These are phyloP conservation scores for Enteromius argenteus DNA, from an alignment of 2,797 vertebrate species.

Conservation along the genomic window DNA sequence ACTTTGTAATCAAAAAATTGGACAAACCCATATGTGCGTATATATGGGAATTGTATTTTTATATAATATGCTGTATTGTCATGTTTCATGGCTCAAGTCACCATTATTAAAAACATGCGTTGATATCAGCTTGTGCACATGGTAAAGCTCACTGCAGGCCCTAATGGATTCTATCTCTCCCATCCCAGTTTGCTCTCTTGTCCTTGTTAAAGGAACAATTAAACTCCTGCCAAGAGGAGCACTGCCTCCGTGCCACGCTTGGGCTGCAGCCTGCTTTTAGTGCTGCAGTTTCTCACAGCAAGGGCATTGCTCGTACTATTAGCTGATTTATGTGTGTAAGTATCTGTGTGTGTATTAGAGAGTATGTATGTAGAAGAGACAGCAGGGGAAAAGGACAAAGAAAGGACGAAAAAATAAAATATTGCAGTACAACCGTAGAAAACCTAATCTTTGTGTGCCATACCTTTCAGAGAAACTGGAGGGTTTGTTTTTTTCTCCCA, in stretches of 20 bases:
- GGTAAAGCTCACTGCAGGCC: conserved; percentile 25
- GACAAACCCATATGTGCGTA: not conserved
- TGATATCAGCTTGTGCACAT: not conserved
- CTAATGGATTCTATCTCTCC: conserved; percentile 45
- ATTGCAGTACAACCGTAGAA: not conserved
- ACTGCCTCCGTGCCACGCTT: conserved; percentile 45
- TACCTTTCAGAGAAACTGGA: conserved; percentile 17
- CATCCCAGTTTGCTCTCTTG: conserved; percentile 49
- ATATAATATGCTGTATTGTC: not conserved
- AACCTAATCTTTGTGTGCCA: conserved; percentile 14
- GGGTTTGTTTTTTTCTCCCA: conserved; percentile 14
- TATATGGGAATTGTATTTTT: not conserved
- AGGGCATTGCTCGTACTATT: conserved; percentile 57
- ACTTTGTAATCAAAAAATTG: not conserved
- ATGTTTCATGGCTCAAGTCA: not conserved
- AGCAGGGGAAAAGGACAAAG: conserved; percentile 17
- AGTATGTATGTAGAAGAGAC: conserved; percentile 13
- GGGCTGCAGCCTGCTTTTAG: conserved; percentile 57
- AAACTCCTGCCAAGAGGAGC: conserved; percentile 61
- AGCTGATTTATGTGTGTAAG: conserved; percentile 45
- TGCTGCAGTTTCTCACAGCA: conserved; percentile 60
- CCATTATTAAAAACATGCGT: not conserved
- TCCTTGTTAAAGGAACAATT: conserved; percentile 60
- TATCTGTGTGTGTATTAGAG: conserved; percentile 33
- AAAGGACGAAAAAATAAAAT: not conserved